Conservation (phyloP, 2,888 invertebrate genomes). For the Charanyca ferruginea region DNA sequence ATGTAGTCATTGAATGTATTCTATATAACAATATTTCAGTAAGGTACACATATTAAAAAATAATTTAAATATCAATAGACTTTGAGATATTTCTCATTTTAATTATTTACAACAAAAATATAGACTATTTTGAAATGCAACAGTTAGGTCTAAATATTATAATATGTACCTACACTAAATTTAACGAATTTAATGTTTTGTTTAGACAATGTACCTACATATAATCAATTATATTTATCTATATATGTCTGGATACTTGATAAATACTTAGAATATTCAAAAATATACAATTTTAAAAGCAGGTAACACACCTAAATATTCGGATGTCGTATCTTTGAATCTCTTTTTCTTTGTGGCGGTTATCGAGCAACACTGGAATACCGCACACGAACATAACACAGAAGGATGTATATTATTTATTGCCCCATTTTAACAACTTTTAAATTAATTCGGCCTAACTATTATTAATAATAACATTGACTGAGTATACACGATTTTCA, state of each 20-base stretch:
- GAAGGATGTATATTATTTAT: neutral
- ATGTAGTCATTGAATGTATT: constrained; percentile 19
- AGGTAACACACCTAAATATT: too few species aligned
- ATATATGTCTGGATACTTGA: neutral
- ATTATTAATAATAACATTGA: constrained; percentile 7
- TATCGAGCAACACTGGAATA: constrained; percentile 1
- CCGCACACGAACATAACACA: neutral
- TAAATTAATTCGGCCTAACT: constrained; percentile 54
- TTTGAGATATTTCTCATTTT: constrained; percentile 17
- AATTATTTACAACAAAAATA: constrained; percentile 1
- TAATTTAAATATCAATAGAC: neutral
- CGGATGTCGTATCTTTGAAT: neutral
- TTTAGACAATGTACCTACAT: constrained; percentile 1
- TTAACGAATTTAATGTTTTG: constrained; percentile 47
- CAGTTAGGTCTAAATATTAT: constrained; percentile 7
- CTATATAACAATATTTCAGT: constrained; percentile 7
- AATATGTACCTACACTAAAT: constrained; percentile 11
- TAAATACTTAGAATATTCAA: constrained; percentile 11
- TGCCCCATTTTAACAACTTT: constrained; percentile 7
- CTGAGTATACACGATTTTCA: constrained; percentile 11
- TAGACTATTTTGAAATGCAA: constrained; percentile 18
- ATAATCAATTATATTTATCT: constrained; percentile 8
- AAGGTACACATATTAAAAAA: neutral
- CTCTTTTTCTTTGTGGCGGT: constrained; percentile 2
- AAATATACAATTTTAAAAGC: constrained; percentile 5